Conservation (phyloP, 2,113 vertebrate species). For the Gobius niger region DNA sequence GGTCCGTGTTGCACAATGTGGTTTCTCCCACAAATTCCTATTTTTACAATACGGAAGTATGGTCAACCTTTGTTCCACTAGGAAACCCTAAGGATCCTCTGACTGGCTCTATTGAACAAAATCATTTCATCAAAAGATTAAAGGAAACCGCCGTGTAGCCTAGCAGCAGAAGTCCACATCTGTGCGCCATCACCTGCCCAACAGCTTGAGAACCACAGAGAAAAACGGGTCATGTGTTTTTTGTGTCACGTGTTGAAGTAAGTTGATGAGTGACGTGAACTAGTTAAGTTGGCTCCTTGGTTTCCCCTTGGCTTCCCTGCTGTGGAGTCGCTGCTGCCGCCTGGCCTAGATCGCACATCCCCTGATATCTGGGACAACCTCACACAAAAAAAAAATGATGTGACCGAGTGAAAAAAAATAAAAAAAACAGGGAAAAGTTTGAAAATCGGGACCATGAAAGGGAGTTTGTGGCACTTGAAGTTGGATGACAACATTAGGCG, state of each 20-base stretch:
- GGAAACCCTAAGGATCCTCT: too few species aligned
- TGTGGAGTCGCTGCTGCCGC: constrained; percentile 39
- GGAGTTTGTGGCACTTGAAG: not conserved
- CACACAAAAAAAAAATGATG: constrained; percentile 13
- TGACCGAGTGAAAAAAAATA: constrained; percentile 35
- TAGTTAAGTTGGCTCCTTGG: constrained; percentile 68
- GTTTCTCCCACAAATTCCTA: too few species aligned
- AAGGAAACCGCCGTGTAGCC: too few species aligned
- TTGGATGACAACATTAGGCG: not conserved
- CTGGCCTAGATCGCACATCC: constrained; percentile 65
- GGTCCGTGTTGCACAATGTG: too few species aligned
- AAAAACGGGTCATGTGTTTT: constrained; percentile 52
- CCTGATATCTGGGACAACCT: constrained; percentile 67
- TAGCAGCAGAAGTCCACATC: too few species aligned
- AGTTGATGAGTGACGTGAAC: constrained; percentile 70
- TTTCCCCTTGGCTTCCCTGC: constrained; percentile 64
- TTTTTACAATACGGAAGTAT: too few species aligned
- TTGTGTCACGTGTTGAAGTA: constrained; percentile 49
- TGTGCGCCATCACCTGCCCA: not conserved
- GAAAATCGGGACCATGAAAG: not conserved
- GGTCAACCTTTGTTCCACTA: too few species aligned
- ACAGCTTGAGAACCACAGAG: not conserved
- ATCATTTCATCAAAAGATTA: too few species aligned
- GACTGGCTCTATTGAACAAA: too few species aligned
- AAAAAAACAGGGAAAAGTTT: constrained; percentile 1